Percentiles rank a stretch among this genome's conserved stretches.
Conservation (phyloP, 1,140 invertebrate species). For the Trichogramma pretiosum region DNA sequence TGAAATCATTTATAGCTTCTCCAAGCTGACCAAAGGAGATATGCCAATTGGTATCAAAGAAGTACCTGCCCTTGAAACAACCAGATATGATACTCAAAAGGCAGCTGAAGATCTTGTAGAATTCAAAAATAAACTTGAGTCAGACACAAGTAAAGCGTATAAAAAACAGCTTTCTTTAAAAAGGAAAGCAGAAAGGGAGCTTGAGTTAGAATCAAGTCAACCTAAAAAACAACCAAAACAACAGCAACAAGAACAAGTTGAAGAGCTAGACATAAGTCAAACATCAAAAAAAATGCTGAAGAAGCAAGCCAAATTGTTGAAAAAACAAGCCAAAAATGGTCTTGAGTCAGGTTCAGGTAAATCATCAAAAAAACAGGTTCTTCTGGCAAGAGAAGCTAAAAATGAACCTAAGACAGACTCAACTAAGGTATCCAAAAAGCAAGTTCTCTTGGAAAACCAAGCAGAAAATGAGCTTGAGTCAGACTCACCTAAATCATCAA, state of each 20-base stretch:
- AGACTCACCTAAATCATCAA: too few species aligned
- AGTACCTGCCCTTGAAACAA: conserved; percentile 30
- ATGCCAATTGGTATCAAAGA: conserved; percentile 56
- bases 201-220: not conserved
- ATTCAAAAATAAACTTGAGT: conserved; percentile 35
- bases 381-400: too few species aligned
- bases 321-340: too few species aligned
- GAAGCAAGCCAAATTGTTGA: too few species aligned
- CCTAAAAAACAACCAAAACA: too few species aligned
- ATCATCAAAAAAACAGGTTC: too few species aligned
- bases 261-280: not conserved
- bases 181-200: not conserved
- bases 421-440: too few species aligned
- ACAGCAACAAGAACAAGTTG: conserved; percentile 2
- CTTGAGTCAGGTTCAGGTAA: too few species aligned
- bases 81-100: conserved; percentile 28
- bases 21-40: conserved; percentile 47
- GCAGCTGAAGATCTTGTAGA: conserved; percentile 35
- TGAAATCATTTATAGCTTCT: conserved; percentile 39
- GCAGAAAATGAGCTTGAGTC: too few species aligned
- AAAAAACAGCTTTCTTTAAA: conserved; percentile 22
- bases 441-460: too few species aligned
- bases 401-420: too few species aligned
- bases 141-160: conserved; percentile 28
- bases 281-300: not conserved